Evolutionary conservation across 2,113 vertebrate species (phyloP).

Genomic region (Nyctereutes procyonoides): DNA sequence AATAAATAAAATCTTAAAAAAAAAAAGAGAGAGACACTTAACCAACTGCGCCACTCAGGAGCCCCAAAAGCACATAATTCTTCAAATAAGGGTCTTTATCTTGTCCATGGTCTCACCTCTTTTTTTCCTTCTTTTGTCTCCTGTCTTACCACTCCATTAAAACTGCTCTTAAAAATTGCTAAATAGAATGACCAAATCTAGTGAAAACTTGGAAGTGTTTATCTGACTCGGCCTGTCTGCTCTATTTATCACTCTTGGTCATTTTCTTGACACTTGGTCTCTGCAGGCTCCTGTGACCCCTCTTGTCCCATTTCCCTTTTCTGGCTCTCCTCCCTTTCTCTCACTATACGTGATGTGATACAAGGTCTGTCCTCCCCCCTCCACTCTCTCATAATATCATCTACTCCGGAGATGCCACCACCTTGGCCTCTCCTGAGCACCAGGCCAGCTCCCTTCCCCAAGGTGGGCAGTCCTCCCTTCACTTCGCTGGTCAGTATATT

Average conservation of each 20-base stretch:
- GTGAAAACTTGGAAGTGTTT: neutral
- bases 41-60: neutral
- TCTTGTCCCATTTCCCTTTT: neutral
- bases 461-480: neutral
- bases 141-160: neutral
- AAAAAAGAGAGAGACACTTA: neutral
- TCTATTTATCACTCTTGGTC: neutral
- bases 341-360: neutral
- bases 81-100: neutral
- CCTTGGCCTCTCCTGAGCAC: neutral
- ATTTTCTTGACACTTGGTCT: neutral
- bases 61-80: neutral
- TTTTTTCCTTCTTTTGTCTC: neutral
- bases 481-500: neutral
- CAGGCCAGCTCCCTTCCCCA: neutral
- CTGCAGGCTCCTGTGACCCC: neutral
- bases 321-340: neutral
- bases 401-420: neutral
- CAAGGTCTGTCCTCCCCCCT: neutral
- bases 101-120: neutral
- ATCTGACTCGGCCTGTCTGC: neutral
- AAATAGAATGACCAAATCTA: neutral
- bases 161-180: neutral
- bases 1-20: too few species aligned
- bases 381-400: rapidly evolving